These are phyloP conservation scores for Eurystomus gularis DNA, from an alignment of 2,113 vertebrate genomes.

Conservation along the genomic window DNA sequence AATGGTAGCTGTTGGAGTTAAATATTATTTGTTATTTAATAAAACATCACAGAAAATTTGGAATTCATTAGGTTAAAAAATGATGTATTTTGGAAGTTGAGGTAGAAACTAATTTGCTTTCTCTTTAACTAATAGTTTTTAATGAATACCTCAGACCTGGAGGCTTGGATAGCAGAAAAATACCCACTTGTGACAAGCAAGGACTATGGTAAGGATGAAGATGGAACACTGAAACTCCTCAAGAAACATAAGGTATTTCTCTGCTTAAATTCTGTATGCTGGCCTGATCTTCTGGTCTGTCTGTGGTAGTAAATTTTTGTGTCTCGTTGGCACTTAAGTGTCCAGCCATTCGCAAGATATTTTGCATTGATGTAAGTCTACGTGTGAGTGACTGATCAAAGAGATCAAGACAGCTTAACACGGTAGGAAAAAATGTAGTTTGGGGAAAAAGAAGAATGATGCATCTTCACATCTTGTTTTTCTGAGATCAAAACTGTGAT, in stretches of 20 bases:
- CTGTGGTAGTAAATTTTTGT: background rate
- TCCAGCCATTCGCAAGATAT: background rate
- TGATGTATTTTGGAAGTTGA: background rate
- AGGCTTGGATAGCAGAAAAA: conserved; percentile 79
- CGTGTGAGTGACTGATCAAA: background rate
- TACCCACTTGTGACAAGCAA: conserved; percentile 74
- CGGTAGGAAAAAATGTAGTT: background rate
- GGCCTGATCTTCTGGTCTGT: background rate
- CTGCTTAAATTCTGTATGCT: background rate
- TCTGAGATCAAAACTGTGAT: background rate
- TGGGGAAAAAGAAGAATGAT: background rate
- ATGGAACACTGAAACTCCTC: conserved; percentile 77
- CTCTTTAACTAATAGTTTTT: conserved; percentile 74
- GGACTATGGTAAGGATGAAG: conserved; percentile 80
- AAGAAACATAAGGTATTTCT: conserved; percentile 83
- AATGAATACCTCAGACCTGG: conserved; percentile 82
- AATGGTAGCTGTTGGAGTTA: background rate
- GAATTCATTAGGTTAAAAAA: background rate
- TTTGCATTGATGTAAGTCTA: background rate
- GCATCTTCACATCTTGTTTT: background rate
- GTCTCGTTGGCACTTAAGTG: background rate
- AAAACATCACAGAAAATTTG: background rate
- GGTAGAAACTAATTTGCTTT: background rate
- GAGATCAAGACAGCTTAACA: background rate
- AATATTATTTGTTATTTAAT: background rate